Conservation (phyloP, 2,797 vertebrate genomes). For the Tenualosa thibaudeaui region DNA sequence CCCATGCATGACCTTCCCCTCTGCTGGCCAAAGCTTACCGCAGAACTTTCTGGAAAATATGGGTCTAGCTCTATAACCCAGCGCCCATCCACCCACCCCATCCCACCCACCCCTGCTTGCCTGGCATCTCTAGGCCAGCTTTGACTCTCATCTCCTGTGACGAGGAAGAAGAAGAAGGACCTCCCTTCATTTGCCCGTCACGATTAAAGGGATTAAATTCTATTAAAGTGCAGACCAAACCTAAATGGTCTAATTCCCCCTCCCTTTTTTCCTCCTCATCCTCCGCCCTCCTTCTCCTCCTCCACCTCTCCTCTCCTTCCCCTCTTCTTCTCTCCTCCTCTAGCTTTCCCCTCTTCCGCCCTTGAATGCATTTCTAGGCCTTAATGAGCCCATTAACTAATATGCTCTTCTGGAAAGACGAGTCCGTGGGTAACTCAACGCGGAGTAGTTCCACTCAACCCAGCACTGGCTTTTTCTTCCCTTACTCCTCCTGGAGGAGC, state of each 20-base stretch:
- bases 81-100: neutral
- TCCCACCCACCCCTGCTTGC: neutral
- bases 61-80: neutral
- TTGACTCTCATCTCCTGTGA: constrained; percentile 1
- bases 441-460: neutral
- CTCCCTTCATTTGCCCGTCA: constrained; percentile 25
- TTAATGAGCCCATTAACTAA: constrained; percentile 18
- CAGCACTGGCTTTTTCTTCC: neutral
- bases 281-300: neutral
- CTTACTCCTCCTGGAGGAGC: neutral
- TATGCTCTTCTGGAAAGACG: constrained; percentile 6
- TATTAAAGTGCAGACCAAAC: constrained; percentile 20
- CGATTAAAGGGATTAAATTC: constrained; percentile 44
- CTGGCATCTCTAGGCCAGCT: neutral
- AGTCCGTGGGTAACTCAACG: constrained; percentile 7
- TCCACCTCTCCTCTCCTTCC: neutral
- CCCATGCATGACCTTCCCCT: neutral
- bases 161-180: neutral
- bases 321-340: neutral
- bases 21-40: neutral
- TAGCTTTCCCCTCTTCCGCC: neutral
- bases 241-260: neutral
- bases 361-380: constrained; percentile 4
- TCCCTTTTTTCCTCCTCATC: neutral
- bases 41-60: neutral